phyloP scores from a whole-genome alignment of 2,888 invertebrate genomes.

The Arctia plantaginis region DNA sequence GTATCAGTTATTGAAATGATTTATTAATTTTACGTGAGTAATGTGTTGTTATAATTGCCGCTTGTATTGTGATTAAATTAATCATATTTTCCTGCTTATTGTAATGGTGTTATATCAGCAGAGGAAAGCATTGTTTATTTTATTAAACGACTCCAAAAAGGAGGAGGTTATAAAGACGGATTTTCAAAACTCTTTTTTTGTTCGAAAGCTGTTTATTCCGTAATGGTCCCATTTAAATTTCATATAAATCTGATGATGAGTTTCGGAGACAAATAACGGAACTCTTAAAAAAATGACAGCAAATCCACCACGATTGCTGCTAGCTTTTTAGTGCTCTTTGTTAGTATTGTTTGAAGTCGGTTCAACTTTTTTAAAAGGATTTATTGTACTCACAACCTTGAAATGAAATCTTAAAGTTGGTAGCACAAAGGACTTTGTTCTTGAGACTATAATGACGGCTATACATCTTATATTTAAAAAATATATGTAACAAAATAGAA shows the following conservation, averaged over 20 bases:
- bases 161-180: too few species aligned
- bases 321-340: too few species aligned
- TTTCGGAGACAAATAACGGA: too few species aligned
- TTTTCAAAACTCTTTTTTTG: too few species aligned
- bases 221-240: too few species aligned
- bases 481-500: background rate
- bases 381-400: background rate
- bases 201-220: too few species aligned
- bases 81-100: background rate
- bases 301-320: too few species aligned
- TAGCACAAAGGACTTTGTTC: background rate
- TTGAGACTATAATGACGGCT: background rate
- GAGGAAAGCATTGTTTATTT: background rate
- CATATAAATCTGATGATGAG: too few species aligned
- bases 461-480: background rate
- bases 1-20: slow-evolving; percentile 27
- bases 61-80: background rate
- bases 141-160: too few species aligned
- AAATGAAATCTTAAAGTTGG: background rate
- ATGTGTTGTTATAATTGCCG: background rate
- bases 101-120: background rate
- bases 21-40: slow-evolving; percentile 27
- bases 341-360: too few species aligned
- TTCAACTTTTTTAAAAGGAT: too few species aligned
- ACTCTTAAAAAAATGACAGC: too few species aligned